Base-by-base conservation (phyloP, 2,797 vertebrate genomes). In the Sebastes minor region DNA sequence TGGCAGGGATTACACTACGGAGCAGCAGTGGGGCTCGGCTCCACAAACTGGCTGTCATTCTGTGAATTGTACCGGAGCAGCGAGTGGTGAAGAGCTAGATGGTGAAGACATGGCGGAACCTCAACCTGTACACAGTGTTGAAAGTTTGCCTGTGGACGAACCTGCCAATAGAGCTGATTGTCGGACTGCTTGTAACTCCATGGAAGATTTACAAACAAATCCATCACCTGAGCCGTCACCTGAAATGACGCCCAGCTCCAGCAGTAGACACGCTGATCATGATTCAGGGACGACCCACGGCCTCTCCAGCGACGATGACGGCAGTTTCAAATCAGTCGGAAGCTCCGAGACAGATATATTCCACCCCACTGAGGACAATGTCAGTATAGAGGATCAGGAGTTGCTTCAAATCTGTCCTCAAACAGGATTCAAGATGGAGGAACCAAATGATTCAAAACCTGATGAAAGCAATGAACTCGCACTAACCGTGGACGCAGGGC, bases 271-370 rank as follows among this genome's bases (percentile, higher is more conserved):
- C 1, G 55, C 68, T n/a, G 86, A 86, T 25, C 71, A 28, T 0
- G 84, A 86, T 8, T 61, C 81, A 2, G 82, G 68, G 27, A 10
- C 59, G 32, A 66, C 46, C 20, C 80, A 42, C 1, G 33, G 76
- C 32, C 18, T 71, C 38, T 94, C 89, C 61, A 93, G 92, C 16
- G 93, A 93, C 2, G 93, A 94, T 0, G 91, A 94, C 59, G 65
- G 71, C 76, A 92, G 91, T 64, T 93, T 93, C 74, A 81, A 13
- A 35, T 93, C 94, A 1, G 85, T 89, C 4, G 90, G 78, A 68
- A 93, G 91, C 76, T 94, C 91, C 63, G 78, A 80, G 2, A 91
- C 90, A 8, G 95, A 95, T 52, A 71, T 92, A 6, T 93, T 92
- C 38, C 89, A 89, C 46, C 69, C 80, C 8, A 78, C 80, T 66